These are phyloP conservation scores for Poecile montanus DNA, from an alignment of 2,797 vertebrate genomes.

Conservation along the genomic window DNA sequence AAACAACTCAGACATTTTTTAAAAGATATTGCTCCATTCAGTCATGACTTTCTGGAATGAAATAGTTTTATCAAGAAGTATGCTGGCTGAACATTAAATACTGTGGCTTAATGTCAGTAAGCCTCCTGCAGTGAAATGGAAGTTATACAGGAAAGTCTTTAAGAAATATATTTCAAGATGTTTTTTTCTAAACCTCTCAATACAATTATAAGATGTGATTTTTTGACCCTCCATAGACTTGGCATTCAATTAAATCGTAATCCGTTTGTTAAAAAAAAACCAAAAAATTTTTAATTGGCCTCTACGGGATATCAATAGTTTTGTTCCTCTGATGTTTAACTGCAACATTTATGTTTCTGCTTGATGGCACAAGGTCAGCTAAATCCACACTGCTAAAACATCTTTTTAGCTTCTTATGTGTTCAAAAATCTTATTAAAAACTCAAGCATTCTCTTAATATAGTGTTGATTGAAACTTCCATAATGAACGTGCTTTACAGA, in stretches of 20 bases:
- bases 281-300: background rate
- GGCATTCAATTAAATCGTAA: constrained; percentile 10
- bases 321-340: background rate
- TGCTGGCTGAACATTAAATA: background rate
- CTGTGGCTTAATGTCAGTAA: background rate
- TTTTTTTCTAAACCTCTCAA: background rate
- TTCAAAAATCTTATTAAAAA: background rate
- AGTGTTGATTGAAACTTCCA: background rate
- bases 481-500: background rate
- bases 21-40: background rate
- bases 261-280: background rate
- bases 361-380: background rate
- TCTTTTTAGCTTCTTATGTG: background rate
- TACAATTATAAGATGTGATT: background rate
- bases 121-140: background rate
- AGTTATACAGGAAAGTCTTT: background rate
- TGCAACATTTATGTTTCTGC: background rate
- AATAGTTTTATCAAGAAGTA: background rate
- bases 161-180: background rate
- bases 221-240: background rate
- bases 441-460: background rate
- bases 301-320: background rate
- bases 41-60: background rate
- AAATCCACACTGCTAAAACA: background rate
- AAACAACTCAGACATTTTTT: background rate